These are phyloP conservation scores for Thinocorus orbignyianus DNA, from an alignment of 2,113 vertebrate genomes.

Conservation along the genomic window DNA sequence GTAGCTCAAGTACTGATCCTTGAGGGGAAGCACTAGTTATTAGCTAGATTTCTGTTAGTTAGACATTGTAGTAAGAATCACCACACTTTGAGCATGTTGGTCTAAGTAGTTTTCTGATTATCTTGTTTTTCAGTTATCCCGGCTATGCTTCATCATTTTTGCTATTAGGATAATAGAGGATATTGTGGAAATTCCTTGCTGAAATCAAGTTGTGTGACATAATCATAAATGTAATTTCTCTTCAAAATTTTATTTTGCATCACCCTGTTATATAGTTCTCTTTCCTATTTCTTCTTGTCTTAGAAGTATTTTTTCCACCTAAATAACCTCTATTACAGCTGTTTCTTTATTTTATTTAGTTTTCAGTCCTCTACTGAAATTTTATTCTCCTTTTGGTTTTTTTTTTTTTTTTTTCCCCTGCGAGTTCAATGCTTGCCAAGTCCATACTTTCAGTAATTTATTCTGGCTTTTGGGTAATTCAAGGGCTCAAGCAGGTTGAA, in stretches of 20 bases:
- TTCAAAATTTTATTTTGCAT: background rate
- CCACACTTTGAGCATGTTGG: background rate
- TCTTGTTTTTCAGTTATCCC: background rate
- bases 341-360: background rate
- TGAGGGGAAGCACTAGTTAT: background rate
- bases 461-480: background rate
- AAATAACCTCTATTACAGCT: background rate
- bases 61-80: background rate
- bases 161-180: background rate
- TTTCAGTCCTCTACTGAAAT: background rate
- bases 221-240: background rate
- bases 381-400: background rate
- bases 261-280: background rate
- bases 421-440: background rate
- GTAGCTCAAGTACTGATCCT: background rate
- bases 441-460: background rate
- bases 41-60: background rate
- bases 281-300: background rate
- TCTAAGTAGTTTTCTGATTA: background rate
- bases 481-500: background rate
- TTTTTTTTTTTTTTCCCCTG: no score
- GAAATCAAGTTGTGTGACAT: rapidly evolving
- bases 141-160: background rate
- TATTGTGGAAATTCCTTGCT: background rate
- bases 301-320: background rate